Percentiles rank a stretch among this genome's conserved stretches.
phyloP scores from a whole-genome alignment of 2,113 vertebrate species.

The Scophthalmus maximus region DNA sequence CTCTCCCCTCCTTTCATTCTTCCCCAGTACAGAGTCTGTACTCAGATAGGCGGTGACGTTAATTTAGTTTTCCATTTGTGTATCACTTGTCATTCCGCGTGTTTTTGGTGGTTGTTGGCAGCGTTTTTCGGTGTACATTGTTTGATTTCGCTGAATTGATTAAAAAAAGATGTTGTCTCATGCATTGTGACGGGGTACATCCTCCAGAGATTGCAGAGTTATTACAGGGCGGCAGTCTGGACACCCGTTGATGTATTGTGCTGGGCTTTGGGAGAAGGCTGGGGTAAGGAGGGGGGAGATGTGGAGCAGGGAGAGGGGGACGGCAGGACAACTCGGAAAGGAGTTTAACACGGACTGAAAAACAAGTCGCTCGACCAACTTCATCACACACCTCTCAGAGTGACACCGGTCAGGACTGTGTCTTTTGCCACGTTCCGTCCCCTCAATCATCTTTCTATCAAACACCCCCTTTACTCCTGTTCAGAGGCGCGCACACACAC shows the following conservation, averaged over 20 bases:
- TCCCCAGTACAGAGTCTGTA: constrained; percentile 72
- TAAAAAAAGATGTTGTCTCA: constrained; percentile 80
- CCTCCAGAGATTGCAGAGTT: constrained; percentile 89
- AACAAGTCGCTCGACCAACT: constrained; percentile 65
- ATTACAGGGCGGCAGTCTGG: constrained; percentile 81
- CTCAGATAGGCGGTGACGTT: constrained; percentile 88
- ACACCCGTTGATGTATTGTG: constrained; percentile 81
- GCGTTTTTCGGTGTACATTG: constrained; percentile 65
- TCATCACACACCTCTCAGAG: constrained; percentile 73
- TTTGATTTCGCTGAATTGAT: constrained; percentile 78
- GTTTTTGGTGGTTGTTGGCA: constrained; percentile 61
- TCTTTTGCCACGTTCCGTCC: constrained; percentile 65
- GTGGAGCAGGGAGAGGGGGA: constrained; percentile 48
- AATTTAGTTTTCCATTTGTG: constrained; percentile 87
- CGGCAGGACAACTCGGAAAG: constrained; percentile 51
- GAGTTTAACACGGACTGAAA: constrained; percentile 73
- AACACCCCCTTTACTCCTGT: constrained; percentile 58
- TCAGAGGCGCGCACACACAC: constrained; percentile 39
- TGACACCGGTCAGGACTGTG: constrained; percentile 63
- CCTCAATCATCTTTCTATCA: constrained; percentile 77
- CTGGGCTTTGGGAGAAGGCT: constrained; percentile 81
- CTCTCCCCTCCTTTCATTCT: constrained; percentile 35
- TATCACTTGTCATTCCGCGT: constrained; percentile 63
- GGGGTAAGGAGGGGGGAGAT: constrained; percentile 63
- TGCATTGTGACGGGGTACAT: constrained; percentile 82